These are phyloP conservation scores for Kradibia gibbosae DNA, from an alignment of 1,140 invertebrate genomes.

Conservation along the genomic window DNA sequence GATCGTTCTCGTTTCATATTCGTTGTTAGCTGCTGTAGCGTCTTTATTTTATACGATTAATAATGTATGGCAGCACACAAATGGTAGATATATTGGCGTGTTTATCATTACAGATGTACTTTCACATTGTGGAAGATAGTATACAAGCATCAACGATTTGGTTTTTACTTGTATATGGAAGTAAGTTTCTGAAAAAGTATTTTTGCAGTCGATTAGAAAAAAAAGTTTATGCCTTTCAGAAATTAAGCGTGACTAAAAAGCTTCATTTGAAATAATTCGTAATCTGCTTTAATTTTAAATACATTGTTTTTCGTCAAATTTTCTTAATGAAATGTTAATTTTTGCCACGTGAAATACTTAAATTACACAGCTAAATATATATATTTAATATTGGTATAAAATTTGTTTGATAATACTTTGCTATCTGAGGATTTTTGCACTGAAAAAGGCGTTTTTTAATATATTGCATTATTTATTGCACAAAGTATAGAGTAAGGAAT, in stretches of 20 bases:
- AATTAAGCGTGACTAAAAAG: constrained; percentile 1
- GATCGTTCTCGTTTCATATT: constrained; percentile 2
- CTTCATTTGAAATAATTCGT: background rate
- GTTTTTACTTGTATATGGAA: constrained; percentile 18
- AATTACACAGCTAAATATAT: background rate
- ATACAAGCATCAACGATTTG: constrained; percentile 33
- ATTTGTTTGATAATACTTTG: too few species aligned
- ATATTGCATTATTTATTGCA: background rate
- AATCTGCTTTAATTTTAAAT: constrained; percentile 14
- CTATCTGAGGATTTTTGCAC: background rate
- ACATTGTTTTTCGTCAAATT: constrained; percentile 10
- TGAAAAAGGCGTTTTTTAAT: background rate
- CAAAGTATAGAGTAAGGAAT: background rate
- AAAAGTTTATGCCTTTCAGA: background rate
- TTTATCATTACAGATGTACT: background rate
- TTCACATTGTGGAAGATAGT: constrained; percentile 8
- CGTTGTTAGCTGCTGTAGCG: background rate
- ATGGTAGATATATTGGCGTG: background rate
- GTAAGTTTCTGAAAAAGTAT: constrained; percentile 29
- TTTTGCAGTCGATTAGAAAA: constrained; percentile 37
- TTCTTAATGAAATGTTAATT: background rate
- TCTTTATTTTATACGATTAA: constrained; percentile 33
- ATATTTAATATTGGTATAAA: too few species aligned
- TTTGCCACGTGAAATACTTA: background rate
- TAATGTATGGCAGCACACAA: constrained; percentile 36